Percentiles rank a stretch among this genome's conserved stretches.
phyloP scores from a whole-genome alignment of 2,888 invertebrate genomes.

The Oligia fasciuncula region DNA sequence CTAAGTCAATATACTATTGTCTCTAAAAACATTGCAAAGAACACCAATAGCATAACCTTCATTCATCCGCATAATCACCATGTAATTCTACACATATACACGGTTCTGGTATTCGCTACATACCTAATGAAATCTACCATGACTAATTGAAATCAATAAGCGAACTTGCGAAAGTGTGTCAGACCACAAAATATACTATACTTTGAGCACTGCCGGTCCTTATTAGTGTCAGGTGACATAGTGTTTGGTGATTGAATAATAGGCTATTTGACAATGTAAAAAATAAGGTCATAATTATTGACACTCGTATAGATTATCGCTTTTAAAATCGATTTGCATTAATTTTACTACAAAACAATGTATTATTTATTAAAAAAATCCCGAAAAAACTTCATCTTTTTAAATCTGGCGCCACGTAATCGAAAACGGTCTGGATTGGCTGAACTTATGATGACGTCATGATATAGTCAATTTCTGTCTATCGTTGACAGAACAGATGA shows the following conservation, averaged over 20 bases:
- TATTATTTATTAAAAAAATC: too few relatives aligned
- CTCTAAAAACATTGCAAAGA: not conserved
- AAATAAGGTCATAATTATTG: too few relatives aligned
- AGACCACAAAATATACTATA: constrained; percentile 44
- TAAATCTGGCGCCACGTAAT: too few relatives aligned
- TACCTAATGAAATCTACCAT: constrained; percentile 51
- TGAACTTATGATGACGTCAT: too few relatives aligned
- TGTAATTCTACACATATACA: not conserved
- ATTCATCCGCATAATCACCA: not conserved
- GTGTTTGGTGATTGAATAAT: constrained; percentile 17
- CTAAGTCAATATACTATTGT: not conserved
- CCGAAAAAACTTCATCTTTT: too few relatives aligned
- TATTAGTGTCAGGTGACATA: constrained; percentile 44
- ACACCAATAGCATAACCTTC: not conserved
- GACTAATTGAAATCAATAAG: constrained; percentile 61
- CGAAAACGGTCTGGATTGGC: too few relatives aligned
- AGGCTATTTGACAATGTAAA: too few relatives aligned
- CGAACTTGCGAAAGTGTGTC: constrained; percentile 55
- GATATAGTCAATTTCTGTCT: too few relatives aligned
- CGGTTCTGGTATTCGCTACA: constrained; percentile 24
- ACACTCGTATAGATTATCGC: too few relatives aligned
- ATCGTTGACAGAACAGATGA: too few relatives aligned
- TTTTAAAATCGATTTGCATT: too few relatives aligned
- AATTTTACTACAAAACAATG: too few relatives aligned
- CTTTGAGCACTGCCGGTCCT: constrained; percentile 51